Conservation (phyloP, 2,113 vertebrate genomes). For the Phalacrocorax aristotelis region DNA sequence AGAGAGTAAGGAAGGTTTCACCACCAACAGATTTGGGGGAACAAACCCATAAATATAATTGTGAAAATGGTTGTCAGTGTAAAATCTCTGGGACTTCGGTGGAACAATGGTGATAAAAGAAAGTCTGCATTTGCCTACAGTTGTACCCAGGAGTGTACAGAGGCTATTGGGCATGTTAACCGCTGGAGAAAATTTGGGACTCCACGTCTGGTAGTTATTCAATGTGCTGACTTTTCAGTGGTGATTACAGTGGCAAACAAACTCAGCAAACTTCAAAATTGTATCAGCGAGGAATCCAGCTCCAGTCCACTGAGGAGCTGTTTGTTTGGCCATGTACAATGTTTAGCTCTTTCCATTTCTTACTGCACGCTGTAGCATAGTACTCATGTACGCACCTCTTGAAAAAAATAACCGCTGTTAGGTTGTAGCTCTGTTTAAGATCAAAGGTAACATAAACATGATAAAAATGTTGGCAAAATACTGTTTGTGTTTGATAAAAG, state of each 20-base stretch:
- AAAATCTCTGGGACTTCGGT: not conserved
- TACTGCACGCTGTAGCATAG: not conserved
- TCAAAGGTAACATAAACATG: not conserved
- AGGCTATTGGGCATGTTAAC: not conserved
- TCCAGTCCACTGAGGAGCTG: not conserved
- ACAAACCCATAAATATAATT: not conserved
- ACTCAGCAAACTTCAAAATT: not conserved
- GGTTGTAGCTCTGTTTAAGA: not conserved
- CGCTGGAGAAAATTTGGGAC: not conserved
- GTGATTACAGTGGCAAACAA: not conserved
- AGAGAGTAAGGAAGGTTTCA: not conserved
- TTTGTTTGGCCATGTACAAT: not conserved
- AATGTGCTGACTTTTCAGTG: not conserved
- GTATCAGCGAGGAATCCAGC: accelerated
- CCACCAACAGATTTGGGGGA: not conserved
- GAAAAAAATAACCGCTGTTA: not conserved
- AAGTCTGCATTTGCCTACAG: not conserved
- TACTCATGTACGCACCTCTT: not conserved
- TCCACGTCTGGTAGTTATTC: not conserved
- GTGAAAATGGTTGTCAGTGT: not conserved
- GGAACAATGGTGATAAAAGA: not conserved
- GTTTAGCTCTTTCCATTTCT: not conserved
- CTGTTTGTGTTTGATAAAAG: not conserved
- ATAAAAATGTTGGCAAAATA: not conserved
- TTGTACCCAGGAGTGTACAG: not conserved